phyloP scores from a whole-genome alignment of 2,888 invertebrate genomes.

The Drosophila peninsularis region DNA sequence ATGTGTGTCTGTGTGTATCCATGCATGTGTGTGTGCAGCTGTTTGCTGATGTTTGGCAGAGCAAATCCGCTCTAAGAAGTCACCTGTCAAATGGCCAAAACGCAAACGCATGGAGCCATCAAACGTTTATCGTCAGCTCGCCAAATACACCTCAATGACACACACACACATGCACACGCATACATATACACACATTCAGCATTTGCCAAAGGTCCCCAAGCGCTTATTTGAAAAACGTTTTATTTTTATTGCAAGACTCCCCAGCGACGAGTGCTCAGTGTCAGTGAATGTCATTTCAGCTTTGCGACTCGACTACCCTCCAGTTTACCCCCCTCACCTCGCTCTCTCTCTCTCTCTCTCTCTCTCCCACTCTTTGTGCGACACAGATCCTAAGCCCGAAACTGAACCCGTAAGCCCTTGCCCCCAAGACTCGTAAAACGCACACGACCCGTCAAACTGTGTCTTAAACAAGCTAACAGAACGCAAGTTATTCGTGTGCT shows the following conservation, averaged over 20 bases:
- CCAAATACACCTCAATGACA: slow-evolving; percentile 39
- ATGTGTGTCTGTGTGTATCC: neutral
- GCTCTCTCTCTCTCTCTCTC: too few relatives aligned
- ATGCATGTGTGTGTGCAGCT: neutral
- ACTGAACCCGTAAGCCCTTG: slow-evolving; percentile 8
- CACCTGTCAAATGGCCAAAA: slow-evolving; percentile 40
- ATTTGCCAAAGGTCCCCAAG: slow-evolving; percentile 54
- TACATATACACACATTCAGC: neutral
- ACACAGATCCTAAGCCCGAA: slow-evolving; percentile 9
- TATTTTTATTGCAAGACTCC: slow-evolving; percentile 76
- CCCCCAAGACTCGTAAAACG: slow-evolving; percentile 10
- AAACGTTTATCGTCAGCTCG: slow-evolving; percentile 55
- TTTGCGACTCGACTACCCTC: slow-evolving; percentile 9
- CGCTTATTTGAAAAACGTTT: slow-evolving; percentile 80
- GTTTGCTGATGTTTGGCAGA: slow-evolving; percentile 1
- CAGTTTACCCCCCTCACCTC: neutral
- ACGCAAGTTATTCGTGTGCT: neutral
- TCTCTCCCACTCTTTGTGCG: neutral
- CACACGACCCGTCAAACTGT: slow-evolving; percentile 10
- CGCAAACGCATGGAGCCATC: slow-evolving; percentile 33
- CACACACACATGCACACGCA: neutral
- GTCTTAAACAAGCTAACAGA: slow-evolving; percentile 5
- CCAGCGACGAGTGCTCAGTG: slow-evolving; percentile 77
- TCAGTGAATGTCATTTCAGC: slow-evolving; percentile 78
- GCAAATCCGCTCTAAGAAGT: slow-evolving; percentile 34